Conservation (phyloP, 2,888 invertebrate genomes). For the Amphiduros pacificus region DNA sequence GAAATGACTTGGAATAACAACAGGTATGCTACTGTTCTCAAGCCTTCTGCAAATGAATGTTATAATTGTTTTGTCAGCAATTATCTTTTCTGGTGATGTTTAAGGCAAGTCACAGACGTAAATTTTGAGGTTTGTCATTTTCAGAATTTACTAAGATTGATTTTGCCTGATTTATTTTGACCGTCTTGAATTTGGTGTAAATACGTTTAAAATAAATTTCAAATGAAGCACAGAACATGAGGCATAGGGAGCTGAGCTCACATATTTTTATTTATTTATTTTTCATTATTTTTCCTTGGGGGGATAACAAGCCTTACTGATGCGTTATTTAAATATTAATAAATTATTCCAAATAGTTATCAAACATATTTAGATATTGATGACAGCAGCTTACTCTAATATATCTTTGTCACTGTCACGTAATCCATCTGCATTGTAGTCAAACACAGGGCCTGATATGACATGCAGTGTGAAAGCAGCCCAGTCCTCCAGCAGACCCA, state of each 20-base stretch:
- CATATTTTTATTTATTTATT: background rate
- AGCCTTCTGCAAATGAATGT: slow-evolving; percentile 7
- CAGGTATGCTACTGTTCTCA: background rate
- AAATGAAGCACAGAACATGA: background rate
- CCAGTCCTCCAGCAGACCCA: slow-evolving; percentile 39
- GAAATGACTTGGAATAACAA: slow-evolving; percentile 40
- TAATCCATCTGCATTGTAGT: slow-evolving; percentile 42
- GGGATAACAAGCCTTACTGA: no score
- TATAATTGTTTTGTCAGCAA: no score
- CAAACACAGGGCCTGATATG: slow-evolving; percentile 44
- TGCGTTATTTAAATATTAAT: no score
- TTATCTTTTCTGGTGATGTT: no score
- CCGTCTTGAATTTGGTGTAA: no score
- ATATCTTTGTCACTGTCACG: slow-evolving; percentile 27
- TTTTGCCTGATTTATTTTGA: no score
- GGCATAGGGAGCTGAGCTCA: background rate
- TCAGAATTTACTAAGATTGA: no score
- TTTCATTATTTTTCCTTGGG: background rate
- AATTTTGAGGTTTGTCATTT: no score
- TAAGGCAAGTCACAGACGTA: no score
- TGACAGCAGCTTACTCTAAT: background rate
- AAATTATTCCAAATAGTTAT: no score
- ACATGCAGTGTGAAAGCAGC: slow-evolving; percentile 31
- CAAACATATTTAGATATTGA: background rate
- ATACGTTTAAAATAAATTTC: no score